phyloP scores from a whole-genome alignment of 2,113 vertebrate species.

The Silurus meridionalis region DNA sequence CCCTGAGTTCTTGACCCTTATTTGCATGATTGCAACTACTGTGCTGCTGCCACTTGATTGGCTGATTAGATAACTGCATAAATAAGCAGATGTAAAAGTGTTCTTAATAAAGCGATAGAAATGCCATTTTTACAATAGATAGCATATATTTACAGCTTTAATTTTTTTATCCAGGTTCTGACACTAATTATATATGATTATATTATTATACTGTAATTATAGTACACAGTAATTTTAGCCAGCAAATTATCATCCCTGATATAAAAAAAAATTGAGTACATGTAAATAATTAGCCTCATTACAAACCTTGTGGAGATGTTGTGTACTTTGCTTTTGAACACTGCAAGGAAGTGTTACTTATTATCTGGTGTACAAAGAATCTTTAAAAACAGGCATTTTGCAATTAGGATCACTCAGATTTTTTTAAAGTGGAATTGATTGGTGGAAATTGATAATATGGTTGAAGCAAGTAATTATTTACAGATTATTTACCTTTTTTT shows the following conservation, averaged over 20 bases:
- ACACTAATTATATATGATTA: conserved; percentile 1
- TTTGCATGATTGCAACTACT: too few relatives aligned
- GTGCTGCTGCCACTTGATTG: too few relatives aligned
- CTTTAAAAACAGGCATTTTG: neutral
- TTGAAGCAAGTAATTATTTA: neutral
- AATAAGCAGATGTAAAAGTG: too few relatives aligned
- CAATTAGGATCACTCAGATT: neutral
- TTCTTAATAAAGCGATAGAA: neutral
- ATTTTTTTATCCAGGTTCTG: neutral
- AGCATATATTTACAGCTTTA: neutral
- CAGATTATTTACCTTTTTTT: neutral
- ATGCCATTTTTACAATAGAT: neutral
- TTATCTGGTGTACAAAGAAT: neutral
- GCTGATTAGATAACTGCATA: too few relatives aligned
- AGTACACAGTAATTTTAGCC: neutral
- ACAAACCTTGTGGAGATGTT: neutral
- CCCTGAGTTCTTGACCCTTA: too few relatives aligned
- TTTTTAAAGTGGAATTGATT: neutral
- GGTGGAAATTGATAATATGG: neutral
- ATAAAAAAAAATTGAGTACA: neutral
- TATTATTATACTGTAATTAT: neutral
- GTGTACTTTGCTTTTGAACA: neutral
- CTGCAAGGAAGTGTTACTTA: neutral
- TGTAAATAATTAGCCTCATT: neutral
- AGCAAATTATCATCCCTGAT: neutral